Conservation (phyloP, 2,888 invertebrate genomes). For the Odontomyia ornata region DNA sequence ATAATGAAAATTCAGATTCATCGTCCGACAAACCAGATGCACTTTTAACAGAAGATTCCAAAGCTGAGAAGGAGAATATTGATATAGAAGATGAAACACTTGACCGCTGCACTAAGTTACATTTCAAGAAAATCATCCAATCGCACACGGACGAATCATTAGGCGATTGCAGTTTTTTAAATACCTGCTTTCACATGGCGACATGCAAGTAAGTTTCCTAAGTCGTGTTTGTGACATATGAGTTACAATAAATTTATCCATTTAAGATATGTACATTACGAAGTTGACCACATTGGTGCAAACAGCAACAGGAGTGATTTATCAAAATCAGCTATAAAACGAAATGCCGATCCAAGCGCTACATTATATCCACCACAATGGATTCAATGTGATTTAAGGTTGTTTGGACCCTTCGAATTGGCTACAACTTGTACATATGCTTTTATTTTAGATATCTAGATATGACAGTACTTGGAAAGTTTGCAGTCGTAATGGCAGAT, state of each 20-base stretch:
- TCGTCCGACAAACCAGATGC: constrained; percentile 52
- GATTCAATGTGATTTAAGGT: constrained; percentile 96
- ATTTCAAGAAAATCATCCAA: constrained; percentile 97
- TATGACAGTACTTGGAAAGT: constrained; percentile 77
- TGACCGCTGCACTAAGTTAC: constrained; percentile 84
- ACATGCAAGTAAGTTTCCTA: constrained; percentile 82
- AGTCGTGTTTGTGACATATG: not conserved
- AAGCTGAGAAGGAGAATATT: constrained; percentile 50
- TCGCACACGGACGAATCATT: constrained; percentile 93
- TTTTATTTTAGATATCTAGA: constrained; percentile 60
- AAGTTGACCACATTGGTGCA: constrained; percentile 76
- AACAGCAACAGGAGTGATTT: constrained; percentile 56
- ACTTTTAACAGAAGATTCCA: constrained; percentile 51
- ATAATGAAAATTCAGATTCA: constrained; percentile 45
- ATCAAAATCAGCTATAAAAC: constrained; percentile 55
- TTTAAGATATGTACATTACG: constrained; percentile 97
- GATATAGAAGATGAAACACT: constrained; percentile 53
- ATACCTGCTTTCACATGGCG: constrained; percentile 99
- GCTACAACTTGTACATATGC: too few species aligned
- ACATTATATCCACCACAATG: constrained; percentile 91
- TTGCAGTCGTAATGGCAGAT: constrained; percentile 98
- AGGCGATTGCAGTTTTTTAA: constrained; percentile 97
- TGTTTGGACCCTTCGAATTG: constrained; percentile 61
- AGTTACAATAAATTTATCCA: too few species aligned
- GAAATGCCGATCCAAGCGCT: constrained; percentile 64